phyloP scores from a whole-genome alignment of 2,113 vertebrate species.

The Orycteropus afer region DNA sequence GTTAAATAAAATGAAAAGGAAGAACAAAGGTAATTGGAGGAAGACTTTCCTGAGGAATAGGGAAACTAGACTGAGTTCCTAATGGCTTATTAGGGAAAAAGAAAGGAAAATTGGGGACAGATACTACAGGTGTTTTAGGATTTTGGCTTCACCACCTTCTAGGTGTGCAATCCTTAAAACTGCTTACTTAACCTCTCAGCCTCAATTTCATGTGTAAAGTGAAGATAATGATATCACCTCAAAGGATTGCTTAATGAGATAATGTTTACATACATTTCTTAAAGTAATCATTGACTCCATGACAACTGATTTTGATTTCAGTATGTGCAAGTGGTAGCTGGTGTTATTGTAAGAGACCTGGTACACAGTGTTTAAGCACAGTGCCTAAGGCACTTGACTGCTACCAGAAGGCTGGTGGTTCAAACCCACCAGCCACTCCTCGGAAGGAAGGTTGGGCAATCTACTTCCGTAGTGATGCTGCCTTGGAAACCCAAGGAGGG shows the following conservation, averaged over 20 bases:
- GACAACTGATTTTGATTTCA: neutral
- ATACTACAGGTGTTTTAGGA: fast-evolving
- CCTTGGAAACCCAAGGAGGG: too few relatives aligned
- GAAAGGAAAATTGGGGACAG: neutral
- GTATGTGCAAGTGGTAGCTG: neutral
- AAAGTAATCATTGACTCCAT: neutral
- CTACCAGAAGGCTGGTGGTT: too few relatives aligned
- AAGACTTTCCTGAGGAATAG: neutral
- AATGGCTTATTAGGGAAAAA: neutral
- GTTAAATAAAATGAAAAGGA: conserved; percentile 15
- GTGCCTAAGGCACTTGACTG: too few relatives aligned
- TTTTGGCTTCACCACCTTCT: neutral
- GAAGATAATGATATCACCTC: neutral
- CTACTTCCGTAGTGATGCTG: too few relatives aligned
- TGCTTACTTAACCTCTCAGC: neutral
- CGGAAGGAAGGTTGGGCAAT: too few relatives aligned
- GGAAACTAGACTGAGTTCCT: neutral
- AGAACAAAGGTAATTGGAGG: neutral
- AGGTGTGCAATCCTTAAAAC: fast-evolving
- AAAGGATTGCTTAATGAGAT: neutral
- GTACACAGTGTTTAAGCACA: too few relatives aligned
- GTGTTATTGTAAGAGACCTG: neutral
- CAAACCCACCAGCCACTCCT: too few relatives aligned
- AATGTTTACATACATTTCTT: neutral
- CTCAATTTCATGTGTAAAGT: neutral